Conservation (phyloP, 2,888 invertebrate species). For the Dasysyrphus albostriatus region DNA sequence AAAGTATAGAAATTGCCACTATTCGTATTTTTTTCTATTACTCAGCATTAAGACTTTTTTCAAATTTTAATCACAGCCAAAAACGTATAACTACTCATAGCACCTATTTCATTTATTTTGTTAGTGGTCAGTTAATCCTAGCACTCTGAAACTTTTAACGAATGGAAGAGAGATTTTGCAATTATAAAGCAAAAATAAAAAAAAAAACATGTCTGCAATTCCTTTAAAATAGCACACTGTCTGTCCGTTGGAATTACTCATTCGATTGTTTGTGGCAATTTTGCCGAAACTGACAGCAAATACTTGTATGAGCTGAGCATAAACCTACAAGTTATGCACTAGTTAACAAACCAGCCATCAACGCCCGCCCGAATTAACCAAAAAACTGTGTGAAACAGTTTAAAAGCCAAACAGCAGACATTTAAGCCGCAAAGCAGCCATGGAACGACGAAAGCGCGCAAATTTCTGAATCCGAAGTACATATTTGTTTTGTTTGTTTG, state of each 20-base stretch:
- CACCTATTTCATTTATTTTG: too few relatives aligned
- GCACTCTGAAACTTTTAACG: background rate
- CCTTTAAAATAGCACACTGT: slow-evolving; percentile 40
- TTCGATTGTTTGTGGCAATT: slow-evolving; percentile 49
- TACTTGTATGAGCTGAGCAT: slow-evolving; percentile 12
- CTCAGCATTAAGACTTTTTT: too few relatives aligned
- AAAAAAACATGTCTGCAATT: background rate
- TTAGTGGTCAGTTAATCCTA: background rate
- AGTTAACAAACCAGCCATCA: slow-evolving; percentile 66
- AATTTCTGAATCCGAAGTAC: slow-evolving; percentile 42
- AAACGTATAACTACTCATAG: too few relatives aligned
- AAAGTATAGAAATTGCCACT: too few relatives aligned
- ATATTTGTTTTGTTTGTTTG: slow-evolving; percentile 47
- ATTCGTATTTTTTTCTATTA: too few relatives aligned
- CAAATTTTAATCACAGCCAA: too few relatives aligned
- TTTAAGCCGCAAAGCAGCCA: slow-evolving; percentile 7
- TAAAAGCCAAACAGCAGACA: slow-evolving; percentile 30
- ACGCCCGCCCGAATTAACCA: slow-evolving; percentile 56
- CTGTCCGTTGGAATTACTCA: slow-evolving; percentile 56
- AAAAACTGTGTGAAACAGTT: slow-evolving; percentile 38
- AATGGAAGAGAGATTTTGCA: background rate
- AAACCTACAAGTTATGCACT: slow-evolving; percentile 65
- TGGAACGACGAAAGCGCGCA: slow-evolving; percentile 33
- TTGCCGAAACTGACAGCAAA: slow-evolving; percentile 29
- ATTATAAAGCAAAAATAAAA: background rate